Evolutionary conservation across 2,797 vertebrate species (phyloP).

Genomic region (Podargus strigoides): DNA sequence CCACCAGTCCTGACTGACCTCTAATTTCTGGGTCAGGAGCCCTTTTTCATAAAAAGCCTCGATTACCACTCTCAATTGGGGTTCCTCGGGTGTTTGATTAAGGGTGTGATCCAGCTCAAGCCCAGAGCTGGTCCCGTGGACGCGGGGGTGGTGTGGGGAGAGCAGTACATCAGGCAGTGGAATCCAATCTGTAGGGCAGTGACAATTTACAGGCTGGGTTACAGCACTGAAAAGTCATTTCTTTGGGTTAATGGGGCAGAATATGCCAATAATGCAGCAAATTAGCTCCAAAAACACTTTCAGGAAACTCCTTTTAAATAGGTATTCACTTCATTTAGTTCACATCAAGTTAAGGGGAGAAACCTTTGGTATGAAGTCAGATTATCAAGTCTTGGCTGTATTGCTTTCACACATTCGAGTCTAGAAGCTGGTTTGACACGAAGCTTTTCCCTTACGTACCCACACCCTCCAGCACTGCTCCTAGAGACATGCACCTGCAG

Average conservation of each 20-base stretch:
- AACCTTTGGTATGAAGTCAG: constrained; percentile 48
- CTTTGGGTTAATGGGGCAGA: not conserved
- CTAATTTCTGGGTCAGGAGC: not conserved
- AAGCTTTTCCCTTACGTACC: not conserved
- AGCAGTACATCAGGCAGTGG: not conserved
- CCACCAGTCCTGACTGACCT: not conserved
- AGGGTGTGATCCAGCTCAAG: not conserved
- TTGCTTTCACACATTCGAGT: not conserved
- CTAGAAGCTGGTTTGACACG: no score
- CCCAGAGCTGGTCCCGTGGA: not conserved
- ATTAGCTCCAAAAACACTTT: not conserved
- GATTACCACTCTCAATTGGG: not conserved
- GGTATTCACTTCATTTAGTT: not conserved
- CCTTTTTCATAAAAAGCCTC: not conserved
- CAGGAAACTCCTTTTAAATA: not conserved
- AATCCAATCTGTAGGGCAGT: not conserved
- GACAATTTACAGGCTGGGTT: not conserved
- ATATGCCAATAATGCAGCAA: not conserved
- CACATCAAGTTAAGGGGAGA: not conserved
- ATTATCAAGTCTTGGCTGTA: constrained; percentile 6
- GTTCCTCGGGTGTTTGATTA: not conserved
- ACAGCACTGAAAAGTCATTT: not conserved
- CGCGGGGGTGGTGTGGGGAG: not conserved
- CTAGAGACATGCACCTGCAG: not conserved
- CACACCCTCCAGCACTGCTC: not conserved